A percentile compares a stretch with the other conserved stretches of the same genome.
Evolutionary conservation across 2,888 invertebrate genomes (phyloP).

Genomic region (Lamproptera curius): DNA sequence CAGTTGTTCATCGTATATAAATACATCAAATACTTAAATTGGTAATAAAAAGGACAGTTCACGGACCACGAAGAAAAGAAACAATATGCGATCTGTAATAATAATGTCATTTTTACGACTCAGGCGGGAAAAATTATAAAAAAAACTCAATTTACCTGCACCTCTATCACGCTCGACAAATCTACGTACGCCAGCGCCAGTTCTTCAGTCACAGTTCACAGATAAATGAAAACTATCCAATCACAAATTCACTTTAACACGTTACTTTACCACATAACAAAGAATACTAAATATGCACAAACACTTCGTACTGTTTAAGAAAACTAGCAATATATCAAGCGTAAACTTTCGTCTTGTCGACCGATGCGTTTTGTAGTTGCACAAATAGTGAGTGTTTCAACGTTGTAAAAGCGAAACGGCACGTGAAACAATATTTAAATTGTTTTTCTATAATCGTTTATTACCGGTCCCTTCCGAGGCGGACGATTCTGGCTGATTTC

Average conservation of each 20-base stretch:
- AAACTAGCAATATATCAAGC: no score
- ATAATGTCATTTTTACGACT: no score
- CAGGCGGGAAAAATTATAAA: not conserved
- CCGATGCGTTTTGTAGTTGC: constrained; percentile 3
- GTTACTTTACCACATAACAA: no score
- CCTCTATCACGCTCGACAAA: constrained; percentile 86
- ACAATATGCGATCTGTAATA: no score
- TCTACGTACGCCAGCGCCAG: constrained; percentile 86
- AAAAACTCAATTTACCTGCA: constrained; percentile 76
- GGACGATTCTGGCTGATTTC: constrained; percentile 53
- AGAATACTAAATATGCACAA: not conserved
- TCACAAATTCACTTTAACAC: not conserved
- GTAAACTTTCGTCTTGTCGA: no score
- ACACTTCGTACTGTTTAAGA: no score
- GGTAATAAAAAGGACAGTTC: no score
- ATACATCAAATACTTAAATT: no score
- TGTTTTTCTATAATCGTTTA: constrained; percentile 52
- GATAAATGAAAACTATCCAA: constrained; percentile 25
- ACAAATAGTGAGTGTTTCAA: no score
- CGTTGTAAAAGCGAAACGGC: constrained; percentile 50
- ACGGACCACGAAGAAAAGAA: no score
- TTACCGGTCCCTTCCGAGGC: constrained; percentile 65
- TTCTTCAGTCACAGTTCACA: constrained; percentile 58
- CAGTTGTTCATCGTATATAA: no score
- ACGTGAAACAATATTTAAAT: constrained; percentile 61